phyloP scores from a whole-genome alignment of 1,140 invertebrate genomes.

The Megalonaias nervosa region DNA sequence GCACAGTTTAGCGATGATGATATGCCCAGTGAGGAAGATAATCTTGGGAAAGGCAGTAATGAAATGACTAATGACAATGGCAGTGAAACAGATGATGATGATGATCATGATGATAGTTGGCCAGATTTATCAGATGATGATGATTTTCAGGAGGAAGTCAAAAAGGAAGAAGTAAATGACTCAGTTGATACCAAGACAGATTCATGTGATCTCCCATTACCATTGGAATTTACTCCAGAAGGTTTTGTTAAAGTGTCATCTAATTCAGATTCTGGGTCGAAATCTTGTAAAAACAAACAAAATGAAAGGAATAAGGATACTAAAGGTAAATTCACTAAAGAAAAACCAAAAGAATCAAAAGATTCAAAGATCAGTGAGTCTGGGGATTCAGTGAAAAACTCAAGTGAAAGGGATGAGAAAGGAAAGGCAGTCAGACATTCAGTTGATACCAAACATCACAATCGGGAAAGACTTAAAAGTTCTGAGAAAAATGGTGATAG shows the following conservation, averaged over 20 bases:
- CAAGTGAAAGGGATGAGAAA: too few relatives aligned
- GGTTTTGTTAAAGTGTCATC: conserved; percentile 24
- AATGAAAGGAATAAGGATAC: neutral
- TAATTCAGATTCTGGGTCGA: neutral
- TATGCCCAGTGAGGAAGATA: conserved; percentile 14
- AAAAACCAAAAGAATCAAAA: conserved; percentile 17
- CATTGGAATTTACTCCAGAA: conserved; percentile 31
- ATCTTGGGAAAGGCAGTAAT: conserved; percentile 23
- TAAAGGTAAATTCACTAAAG: neutral
- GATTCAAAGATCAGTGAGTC: neutral
- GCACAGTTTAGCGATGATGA: conserved; percentile 37
- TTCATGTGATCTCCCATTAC: conserved; percentile 3
- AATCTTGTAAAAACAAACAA: conserved; percentile 11
- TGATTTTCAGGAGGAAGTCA: conserved; percentile 4
- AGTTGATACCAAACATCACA: too few relatives aligned
- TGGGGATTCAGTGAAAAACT: too few relatives aligned
- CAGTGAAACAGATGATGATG: neutral
- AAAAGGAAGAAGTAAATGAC: conserved; percentile 7
- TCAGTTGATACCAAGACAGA: neutral
- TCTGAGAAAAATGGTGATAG: too few relatives aligned
- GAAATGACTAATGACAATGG: conserved; percentile 17
- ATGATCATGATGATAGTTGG: neutral
- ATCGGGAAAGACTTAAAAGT: too few relatives aligned
- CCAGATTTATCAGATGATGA: neutral
- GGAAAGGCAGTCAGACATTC: too few relatives aligned